Evolutionary conservation across 2,113 vertebrate species (phyloP).

Genomic region (Oryzias melastigma): DNA sequence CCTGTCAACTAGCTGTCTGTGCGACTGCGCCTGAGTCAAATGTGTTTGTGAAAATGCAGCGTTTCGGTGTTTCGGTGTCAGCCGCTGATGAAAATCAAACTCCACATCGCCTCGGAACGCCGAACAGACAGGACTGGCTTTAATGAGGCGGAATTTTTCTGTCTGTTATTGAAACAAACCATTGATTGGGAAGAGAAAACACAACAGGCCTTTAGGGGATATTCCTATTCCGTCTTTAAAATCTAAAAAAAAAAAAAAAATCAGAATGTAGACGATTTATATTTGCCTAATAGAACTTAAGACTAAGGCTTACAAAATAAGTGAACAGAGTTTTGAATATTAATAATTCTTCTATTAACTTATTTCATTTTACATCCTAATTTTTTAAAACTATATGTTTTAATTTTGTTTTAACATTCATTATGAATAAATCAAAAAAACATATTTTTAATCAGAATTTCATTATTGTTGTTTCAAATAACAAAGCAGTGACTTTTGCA

Average conservation of each 20-base stretch:
- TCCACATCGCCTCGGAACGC: conserved; percentile 23
- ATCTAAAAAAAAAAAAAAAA: neutral
- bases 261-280: too few relatives aligned
- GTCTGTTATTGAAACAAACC: conserved; percentile 29
- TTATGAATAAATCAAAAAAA: too few relatives aligned
- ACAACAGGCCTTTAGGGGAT: conserved; percentile 17
- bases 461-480: too few relatives aligned
- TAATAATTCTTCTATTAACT: too few relatives aligned
- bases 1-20: conserved; percentile 36
- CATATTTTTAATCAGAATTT: too few relatives aligned
- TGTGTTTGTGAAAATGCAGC: conserved; percentile 12
- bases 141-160: conserved; percentile 50
- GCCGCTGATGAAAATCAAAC: conserved; percentile 45
- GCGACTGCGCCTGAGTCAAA: conserved; percentile 17
- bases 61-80: neutral
- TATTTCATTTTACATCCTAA: too few relatives aligned
- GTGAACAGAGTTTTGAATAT: neutral
- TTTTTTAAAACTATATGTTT: too few relatives aligned
- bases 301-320: neutral
- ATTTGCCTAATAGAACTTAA: too few relatives aligned
- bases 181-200: conserved; percentile 35
- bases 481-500: too few relatives aligned
- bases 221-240: neutral
- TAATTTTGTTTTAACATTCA: too few relatives aligned
- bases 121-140: conserved; percentile 49